Base-by-base conservation (phyloP, 2,113 vertebrate genomes). In the Dipodomys spectabilis region DNA sequence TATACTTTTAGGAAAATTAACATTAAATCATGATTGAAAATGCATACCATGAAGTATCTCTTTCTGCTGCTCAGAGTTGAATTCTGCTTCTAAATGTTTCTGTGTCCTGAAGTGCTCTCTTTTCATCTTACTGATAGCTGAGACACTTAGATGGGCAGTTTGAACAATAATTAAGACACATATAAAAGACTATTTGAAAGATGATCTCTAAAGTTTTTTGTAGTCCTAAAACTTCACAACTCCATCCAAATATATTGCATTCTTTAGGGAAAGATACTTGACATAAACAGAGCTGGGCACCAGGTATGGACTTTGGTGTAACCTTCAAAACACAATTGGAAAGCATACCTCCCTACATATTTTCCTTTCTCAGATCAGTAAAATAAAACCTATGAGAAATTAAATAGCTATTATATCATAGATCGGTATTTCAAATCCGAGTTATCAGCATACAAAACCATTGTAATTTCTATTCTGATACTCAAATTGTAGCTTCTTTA, bases 141-240 rank as follows among this genome's bases (percentile, higher is more conserved):
- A 95, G 90, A 73, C 72, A 91, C 86, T 86, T 96, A 91, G 73
- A 49, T 72, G 71, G 49, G 2, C 49, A 85, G 79, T 96, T 93
- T 71, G 49, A 49, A 2, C 22, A 93, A 89, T 86, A 94, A 92
- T 69, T 91, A 86, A 80, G 60, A 53, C 45, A 73, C 82, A 90
- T 82, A 65, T 68, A 53, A 25, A 89, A 22, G 45, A 35, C 15
- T 13, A 25, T 13, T 62, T 92, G 53, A 86, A 94, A 85, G 72
- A 82, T 71, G 71, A 71, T 83, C 22, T 49, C n/a, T 65, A 87
- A 85, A 92, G 22, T 74, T 25, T 13, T 74, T 92, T 92, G 60
- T n/a, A 74, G 12, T 71, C 60, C 71, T 67, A 73, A 80, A 72
- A 65, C 3, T 79, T n/a, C 60, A 20, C 27, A 67, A 81, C 7